phyloP scores from a whole-genome alignment of 2,888 invertebrate species.

The Eilema griseolum region DNA sequence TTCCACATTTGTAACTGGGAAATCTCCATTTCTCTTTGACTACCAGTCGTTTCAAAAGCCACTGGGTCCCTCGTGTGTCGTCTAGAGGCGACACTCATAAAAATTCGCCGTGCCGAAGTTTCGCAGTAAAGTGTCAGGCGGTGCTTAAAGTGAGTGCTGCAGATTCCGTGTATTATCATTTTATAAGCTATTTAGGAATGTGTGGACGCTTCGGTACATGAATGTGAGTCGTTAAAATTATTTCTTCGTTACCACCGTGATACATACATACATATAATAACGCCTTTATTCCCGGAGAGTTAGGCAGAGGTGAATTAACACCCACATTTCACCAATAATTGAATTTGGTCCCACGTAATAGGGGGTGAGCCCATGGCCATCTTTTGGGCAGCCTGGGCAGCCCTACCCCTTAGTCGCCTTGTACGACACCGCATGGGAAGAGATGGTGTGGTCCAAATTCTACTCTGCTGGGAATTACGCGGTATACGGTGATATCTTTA shows the following conservation, averaged over 20 bases:
- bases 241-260: constrained; percentile 24
- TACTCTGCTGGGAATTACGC: too few relatives aligned
- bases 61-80: constrained; percentile 80
- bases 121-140: constrained; percentile 66
- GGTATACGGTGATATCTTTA: too few relatives aligned
- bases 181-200: constrained; percentile 58
- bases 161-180: constrained; percentile 71
- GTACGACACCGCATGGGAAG: too few relatives aligned
- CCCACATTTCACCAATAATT: too few relatives aligned
- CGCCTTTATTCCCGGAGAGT: too few relatives aligned
- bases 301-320: too few relatives aligned
- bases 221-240: constrained; percentile 32
- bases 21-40: constrained; percentile 86
- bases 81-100: constrained; percentile 81
- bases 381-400: too few relatives aligned
- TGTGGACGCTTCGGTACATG: constrained; percentile 26
- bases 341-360: too few relatives aligned
- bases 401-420: too few relatives aligned
- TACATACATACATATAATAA: too few relatives aligned
- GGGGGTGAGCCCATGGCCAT: too few relatives aligned
- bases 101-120: constrained; percentile 81
- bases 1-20: constrained; percentile 84
- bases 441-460: too few relatives aligned
- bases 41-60: constrained; percentile 82
- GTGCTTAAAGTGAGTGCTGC: constrained; percentile 58